Evolutionary conservation across 2,113 vertebrate species (phyloP).

Genomic region (Callocephalon fimbriatum): DNA sequence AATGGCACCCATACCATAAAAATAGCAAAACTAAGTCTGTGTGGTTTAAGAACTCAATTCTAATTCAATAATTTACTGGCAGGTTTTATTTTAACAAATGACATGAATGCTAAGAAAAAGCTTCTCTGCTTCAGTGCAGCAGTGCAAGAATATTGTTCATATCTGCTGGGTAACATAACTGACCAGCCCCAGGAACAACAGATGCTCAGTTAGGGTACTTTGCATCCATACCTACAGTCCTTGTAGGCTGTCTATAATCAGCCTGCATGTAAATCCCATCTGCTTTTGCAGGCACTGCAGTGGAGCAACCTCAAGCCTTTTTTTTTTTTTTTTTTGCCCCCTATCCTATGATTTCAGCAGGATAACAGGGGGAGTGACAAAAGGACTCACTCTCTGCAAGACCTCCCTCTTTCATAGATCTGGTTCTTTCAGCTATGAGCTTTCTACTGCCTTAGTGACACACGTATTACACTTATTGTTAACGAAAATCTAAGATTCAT

Average conservation of each 20-base stretch:
- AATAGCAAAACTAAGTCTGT: background rate
- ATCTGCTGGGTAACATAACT: background rate
- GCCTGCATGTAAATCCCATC: background rate
- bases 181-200: background rate
- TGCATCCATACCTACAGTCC: background rate
- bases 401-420: background rate
- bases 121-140: background rate
- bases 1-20: background rate
- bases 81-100: background rate
- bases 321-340: rapidly evolving
- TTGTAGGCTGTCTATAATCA: background rate
- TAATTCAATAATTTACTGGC: background rate
- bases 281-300: background rate
- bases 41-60: background rate
- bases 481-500: background rate
- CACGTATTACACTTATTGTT: background rate
- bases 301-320: background rate
- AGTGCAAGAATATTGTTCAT: background rate
- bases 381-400: background rate
- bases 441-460: background rate
- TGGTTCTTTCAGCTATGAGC: background rate
- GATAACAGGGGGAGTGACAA: background rate
- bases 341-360: background rate
- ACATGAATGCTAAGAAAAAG: background rate
- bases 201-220: background rate